A percentile compares a stretch with the other conserved stretches of the same genome.
These are phyloP conservation scores for Blennius ocellaris DNA, from an alignment of 2,113 vertebrate genomes.

Conservation along the genomic window DNA sequence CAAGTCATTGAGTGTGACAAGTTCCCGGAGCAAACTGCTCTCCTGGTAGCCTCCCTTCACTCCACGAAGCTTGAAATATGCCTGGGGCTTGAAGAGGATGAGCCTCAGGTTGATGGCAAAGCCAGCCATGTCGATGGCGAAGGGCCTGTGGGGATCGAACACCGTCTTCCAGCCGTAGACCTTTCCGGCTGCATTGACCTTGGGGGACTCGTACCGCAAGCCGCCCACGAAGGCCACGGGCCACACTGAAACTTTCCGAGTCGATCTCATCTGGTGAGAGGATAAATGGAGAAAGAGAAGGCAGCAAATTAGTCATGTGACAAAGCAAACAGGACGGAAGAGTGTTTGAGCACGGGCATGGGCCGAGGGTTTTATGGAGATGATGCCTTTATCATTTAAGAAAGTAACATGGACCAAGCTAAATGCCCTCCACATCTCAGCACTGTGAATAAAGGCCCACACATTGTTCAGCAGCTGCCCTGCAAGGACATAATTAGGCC, in stretches of 20 bases:
- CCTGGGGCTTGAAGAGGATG: conserved; percentile 95
- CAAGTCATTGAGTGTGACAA: conserved; percentile 95
- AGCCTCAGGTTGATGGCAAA: conserved; percentile 96
- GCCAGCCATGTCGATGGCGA: conserved; percentile 99
- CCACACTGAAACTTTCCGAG: conserved; percentile 96
- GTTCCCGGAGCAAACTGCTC: conserved; percentile 95
- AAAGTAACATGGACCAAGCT: conserved; percentile 49
- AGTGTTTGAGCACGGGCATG: conserved; percentile 13
- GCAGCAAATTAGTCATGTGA: conserved; percentile 51
- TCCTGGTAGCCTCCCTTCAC: conserved; percentile 99
- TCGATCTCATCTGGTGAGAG: conserved; percentile 90
- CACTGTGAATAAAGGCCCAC: conserved; percentile 33
- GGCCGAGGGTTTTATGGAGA: too few relatives aligned
- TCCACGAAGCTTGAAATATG: conserved; percentile 97
- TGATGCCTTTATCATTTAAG: neutral
- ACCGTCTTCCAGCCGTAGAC: conserved; percentile 98
- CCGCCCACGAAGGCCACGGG: conserved; percentile 97
- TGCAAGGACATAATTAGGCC: conserved; percentile 61
- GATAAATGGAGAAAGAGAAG: conserved; percentile 3
- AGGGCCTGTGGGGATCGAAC: conserved; percentile 96
- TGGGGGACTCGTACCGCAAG: conserved; percentile 95
- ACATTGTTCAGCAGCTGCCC: conserved; percentile 47
- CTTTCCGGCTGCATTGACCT: conserved; percentile 95
- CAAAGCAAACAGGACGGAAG: conserved; percentile 42
- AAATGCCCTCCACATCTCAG: conserved; percentile 29